Evolutionary conservation across 2,113 vertebrate species (phyloP).

Genomic region (Gracilinanus agilis): DNA sequence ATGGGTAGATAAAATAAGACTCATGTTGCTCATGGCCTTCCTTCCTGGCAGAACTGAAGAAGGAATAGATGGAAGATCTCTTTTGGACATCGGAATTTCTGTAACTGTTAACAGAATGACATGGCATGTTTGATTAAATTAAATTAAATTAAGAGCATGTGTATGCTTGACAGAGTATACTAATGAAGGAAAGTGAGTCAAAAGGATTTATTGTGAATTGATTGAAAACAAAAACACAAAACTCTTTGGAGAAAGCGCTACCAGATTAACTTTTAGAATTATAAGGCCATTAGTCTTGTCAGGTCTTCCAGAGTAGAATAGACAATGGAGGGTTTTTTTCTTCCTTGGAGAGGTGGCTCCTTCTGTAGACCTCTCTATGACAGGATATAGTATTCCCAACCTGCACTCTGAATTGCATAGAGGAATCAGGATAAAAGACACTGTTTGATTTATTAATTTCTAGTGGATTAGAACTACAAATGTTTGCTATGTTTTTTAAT

Average conservation of each 20-base stretch:
- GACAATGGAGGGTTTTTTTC: constrained; percentile 65
- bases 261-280: constrained; percentile 54
- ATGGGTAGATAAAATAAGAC: constrained; percentile 45
- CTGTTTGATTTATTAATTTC: constrained; percentile 90
- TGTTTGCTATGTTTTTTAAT: constrained; percentile 90
- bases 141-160: constrained; percentile 81
- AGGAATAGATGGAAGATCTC: constrained; percentile 65
- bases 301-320: constrained; percentile 53
- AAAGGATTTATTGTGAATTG: constrained; percentile 74
- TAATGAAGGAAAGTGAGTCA: constrained; percentile 78
- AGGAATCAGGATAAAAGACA: constrained; percentile 86
- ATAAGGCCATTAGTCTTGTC: constrained; percentile 48
- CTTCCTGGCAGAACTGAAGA: constrained; percentile 35
- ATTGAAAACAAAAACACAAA: constrained; percentile 72
- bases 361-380: constrained; percentile 70
- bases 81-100: constrained; percentile 65
- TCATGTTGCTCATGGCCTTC: constrained; percentile 26
- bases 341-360: constrained; percentile 67
- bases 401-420: constrained; percentile 81
- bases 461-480: constrained; percentile 89
- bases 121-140: constrained; percentile 77
- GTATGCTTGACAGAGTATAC: constrained; percentile 71
- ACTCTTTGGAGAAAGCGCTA: constrained; percentile 70
- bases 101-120: constrained; percentile 76
- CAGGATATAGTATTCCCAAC: constrained; percentile 81